Base-by-base conservation (phyloP, 2,113 vertebrate genomes). In the Formicarius rufipectus region DNA sequence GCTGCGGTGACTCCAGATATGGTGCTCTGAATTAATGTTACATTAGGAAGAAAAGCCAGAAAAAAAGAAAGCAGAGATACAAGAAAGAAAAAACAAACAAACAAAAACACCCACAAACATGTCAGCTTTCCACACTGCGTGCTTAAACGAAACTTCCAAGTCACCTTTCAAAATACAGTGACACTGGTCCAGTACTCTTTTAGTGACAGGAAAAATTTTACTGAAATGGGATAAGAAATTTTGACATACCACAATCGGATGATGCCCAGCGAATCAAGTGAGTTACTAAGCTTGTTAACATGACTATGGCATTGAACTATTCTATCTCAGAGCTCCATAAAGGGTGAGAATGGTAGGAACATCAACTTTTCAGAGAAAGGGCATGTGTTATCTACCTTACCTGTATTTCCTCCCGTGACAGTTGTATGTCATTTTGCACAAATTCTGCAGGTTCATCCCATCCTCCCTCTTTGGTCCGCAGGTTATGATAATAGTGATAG, bases 381-480 rank as follows among this genome's bases (percentile, higher is more conserved):
- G 27, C 3, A 33, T 2, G 6, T 20, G 10, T 39, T 45, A 42
- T 71, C 52, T 17, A 39, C 21, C 89, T 44, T 90, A 99, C 99
- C 99, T 99, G 99, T 96, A 99, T 99, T 77, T 99, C 99, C 39
- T 99, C 99, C 81, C 99, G 99, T 74, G 98, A 98, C 49, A 99
- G 98, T 69, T 99, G 99, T 5, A 91, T 90, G 85, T 98, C 99
- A 96, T 99, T 99, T 18, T 98, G 98, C n/a, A 98, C 33, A 67
- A 99, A 99, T 75, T 52, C 97, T 2, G 72, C 84, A 4, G 99
- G 99, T 62, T 99, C 98, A 12, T 98, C 99, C 99, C 99, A 99
- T 60, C 98, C 98, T 47, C 99, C 99, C 72, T 98, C 97, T 72
- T 96, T 97, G 31, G 97, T 98, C 31, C 89, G 95, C 93, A 99